Percentiles rank a stretch among this genome's conserved stretches.
These are phyloP conservation scores for Cryptus armator DNA, from an alignment of 2,888 invertebrate genomes.

Conservation along the genomic window DNA sequence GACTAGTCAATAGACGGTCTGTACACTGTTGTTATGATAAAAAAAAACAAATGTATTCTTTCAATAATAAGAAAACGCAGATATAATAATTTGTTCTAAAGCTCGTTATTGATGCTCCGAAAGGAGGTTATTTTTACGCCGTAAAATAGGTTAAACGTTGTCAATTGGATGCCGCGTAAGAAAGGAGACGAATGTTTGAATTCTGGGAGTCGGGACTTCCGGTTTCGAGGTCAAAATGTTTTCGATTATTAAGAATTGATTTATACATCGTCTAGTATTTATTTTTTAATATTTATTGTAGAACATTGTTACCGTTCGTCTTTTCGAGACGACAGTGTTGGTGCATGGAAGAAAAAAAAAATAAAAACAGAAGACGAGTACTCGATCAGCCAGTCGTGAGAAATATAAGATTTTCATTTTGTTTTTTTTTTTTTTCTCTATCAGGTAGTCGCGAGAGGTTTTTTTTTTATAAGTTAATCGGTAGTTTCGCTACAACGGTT, in stretches of 20 bases:
- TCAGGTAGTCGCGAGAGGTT: constrained; percentile 26
- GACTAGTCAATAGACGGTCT: constrained; percentile 19
- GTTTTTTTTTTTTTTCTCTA: constrained; percentile 68
- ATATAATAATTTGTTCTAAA: neutral
- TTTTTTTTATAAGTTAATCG: constrained; percentile 43
- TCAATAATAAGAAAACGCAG: neutral
- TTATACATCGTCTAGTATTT: constrained; percentile 8
- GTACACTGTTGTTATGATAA: neutral
- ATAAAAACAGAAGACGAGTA: constrained; percentile 73
- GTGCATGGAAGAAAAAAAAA: constrained; percentile 76
- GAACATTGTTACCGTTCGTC: constrained; percentile 75
- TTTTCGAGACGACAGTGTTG: constrained; percentile 75
- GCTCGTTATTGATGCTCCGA: neutral
- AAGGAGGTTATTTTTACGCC: neutral
- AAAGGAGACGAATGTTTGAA: neutral
- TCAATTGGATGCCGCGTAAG: constrained; percentile 36
- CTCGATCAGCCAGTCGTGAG: constrained; percentile 76
- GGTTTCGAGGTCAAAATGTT: neutral
- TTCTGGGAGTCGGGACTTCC: constrained; percentile 4
- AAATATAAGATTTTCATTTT: constrained; percentile 69
- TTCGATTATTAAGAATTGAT: constrained; percentile 11
- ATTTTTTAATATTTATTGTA: constrained; percentile 76
- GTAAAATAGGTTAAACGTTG: neutral
- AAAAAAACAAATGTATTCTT: constrained; percentile 1
- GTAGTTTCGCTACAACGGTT: constrained; percentile 74